phyloP scores from a whole-genome alignment of 92 coral and sea anemone genomes.

The Actinernus sp. region DNA sequence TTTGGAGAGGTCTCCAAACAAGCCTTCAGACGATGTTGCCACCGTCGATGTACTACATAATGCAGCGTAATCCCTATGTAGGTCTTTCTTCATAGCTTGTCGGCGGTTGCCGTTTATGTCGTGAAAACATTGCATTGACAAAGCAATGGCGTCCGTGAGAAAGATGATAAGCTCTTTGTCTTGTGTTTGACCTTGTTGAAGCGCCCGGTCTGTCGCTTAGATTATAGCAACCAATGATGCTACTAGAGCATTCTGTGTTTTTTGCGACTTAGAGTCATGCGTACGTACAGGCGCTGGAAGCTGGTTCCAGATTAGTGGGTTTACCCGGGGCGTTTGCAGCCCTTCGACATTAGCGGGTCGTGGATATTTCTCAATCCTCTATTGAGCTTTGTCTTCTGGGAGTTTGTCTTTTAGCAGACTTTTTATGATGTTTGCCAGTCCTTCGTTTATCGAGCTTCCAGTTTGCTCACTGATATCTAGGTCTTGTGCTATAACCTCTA shows the following conservation, averaged over 20 bases:
- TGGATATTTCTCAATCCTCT: conserved; percentile 36
- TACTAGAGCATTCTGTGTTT: conserved; percentile 48
- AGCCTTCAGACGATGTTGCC: conserved; percentile 18
- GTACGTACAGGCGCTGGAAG: conserved; percentile 24
- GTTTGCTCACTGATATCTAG: conserved; percentile 48
- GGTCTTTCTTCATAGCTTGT: conserved; percentile 39
- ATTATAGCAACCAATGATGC: conserved; percentile 49
- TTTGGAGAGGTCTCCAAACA: conserved; percentile 59
- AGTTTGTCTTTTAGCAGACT: conserved; percentile 51
- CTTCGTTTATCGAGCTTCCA: conserved; percentile 33
- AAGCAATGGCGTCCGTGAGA: not conserved
- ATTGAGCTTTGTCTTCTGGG: conserved; percentile 47
- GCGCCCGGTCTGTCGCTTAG: conserved; percentile 23
- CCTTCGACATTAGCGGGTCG: conserved; percentile 57
- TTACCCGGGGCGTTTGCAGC: conserved; percentile 32
- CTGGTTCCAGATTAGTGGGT: conserved; percentile 59
- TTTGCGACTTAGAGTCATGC: conserved; percentile 49
- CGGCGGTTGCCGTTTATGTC: not conserved
- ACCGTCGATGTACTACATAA: conserved; percentile 26
- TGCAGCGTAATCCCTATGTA: conserved; percentile 31
- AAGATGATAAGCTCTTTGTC: conserved; percentile 11
- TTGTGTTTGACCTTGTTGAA: not conserved
- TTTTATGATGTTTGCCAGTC: conserved; percentile 35
- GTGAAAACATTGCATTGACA: not conserved
- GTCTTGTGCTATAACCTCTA: conserved; percentile 54